Evolutionary conservation across 2,797 vertebrate species (phyloP), one percentile per base, ranked within the genome.

Genomic region (Pelodytes ibericus): DNA sequence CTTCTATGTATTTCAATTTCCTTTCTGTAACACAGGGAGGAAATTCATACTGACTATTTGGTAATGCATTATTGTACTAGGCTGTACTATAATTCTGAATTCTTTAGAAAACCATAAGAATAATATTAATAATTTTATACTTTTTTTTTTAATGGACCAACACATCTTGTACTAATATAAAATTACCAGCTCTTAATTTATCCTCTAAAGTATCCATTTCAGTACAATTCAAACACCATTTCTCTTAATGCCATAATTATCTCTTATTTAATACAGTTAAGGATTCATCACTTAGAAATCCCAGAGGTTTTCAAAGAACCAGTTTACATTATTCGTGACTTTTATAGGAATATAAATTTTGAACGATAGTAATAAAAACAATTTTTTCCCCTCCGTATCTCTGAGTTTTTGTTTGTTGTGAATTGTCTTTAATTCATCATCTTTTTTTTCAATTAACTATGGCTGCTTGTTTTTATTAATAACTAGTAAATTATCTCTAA

Each of bases 241-340:
- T 61, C 27, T 61, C 22, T 51, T 53, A 53, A 75, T 53, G 24
- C 66, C n/a, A 62, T 64, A 76, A 76, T 76, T 76, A 76, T 70
- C 58, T 71, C 36, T 20, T 39, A 49, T 49, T 53, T 44, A 39
- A 53, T 36, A 36, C 27, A 75, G 65, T 69, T 67, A 68, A 49
- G 20, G 29, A 47, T 67, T 67, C 24, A 60, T 75, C 27, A 61
- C 41, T 53, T 22, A 63, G 24, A 56, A 41, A 60, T 27, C 31
- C 59, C 5, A 49, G 39, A 20, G 18, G 64, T 60, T 71, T 60
- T 18, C 22, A 41, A 59, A 30, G 24, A 60, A 59, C 24, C 16
- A 8, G 29, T 44, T 60, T 60, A 29, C 13, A 29, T 39, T 39
- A 36, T 29, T 4, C 24, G 13, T 60, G 36, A 16, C 31, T 60